phyloP scores from a whole-genome alignment of 1,140 invertebrate species.

The Euglossa dilemma region DNA sequence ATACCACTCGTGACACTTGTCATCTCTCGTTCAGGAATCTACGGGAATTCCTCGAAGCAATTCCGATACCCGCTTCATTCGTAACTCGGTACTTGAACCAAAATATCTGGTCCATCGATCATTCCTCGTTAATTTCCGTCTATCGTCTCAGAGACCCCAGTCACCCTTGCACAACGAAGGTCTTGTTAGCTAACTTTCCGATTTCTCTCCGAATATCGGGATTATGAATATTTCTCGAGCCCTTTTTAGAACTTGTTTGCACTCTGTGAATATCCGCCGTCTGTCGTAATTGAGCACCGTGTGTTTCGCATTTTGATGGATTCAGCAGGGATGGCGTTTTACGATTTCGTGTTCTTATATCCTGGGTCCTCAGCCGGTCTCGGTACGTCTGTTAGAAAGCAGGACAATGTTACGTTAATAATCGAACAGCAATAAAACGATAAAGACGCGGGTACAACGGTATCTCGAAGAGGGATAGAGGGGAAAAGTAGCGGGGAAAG shows the following conservation, averaged over 20 bases:
- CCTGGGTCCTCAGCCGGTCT: conserved; percentile 42
- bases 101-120: too few species aligned
- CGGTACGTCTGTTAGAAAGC: conserved; percentile 48
- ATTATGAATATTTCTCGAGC: too few species aligned
- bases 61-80: too few species aligned
- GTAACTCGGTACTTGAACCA: too few species aligned
- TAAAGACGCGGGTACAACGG: conserved; percentile 62
- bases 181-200: too few species aligned
- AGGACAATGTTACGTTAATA: conserved; percentile 70
- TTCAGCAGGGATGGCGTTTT: conserved; percentile 42
- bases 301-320: neutral
- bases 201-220: too few species aligned
- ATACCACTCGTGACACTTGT: too few species aligned
- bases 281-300: neutral
- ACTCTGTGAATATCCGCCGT: neutral
- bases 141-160: too few species aligned
- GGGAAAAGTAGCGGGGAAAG: conserved; percentile 55
- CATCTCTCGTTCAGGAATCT: too few species aligned
- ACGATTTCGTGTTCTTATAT: conserved; percentile 52
- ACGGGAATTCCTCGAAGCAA: too few species aligned
- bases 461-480: conserved; percentile 29
- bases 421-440: conserved; percentile 73
- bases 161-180: too few species aligned
- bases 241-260: neutral
- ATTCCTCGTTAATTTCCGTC: too few species aligned